A percentile compares a stretch with the other conserved stretches of the same genome.
These are phyloP conservation scores for Notocelia uddmanniana DNA, from an alignment of 2,888 invertebrate genomes.

Conservation along the genomic window DNA sequence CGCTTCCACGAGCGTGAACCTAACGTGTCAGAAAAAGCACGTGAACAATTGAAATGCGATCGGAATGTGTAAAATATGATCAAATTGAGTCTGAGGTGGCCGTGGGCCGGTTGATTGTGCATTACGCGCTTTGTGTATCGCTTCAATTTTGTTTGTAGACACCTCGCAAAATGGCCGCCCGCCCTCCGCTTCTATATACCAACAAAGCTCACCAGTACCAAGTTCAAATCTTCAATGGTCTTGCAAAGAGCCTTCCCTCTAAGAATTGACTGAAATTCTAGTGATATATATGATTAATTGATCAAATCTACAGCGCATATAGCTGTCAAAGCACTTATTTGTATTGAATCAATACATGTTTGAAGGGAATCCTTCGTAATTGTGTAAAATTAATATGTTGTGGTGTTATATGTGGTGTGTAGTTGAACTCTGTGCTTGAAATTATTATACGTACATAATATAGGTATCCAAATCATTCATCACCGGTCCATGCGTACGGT, in stretches of 20 bases:
- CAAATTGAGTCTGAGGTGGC: neutral
- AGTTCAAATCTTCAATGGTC: neutral
- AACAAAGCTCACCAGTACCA: neutral
- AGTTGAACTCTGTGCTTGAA: too few relatives aligned
- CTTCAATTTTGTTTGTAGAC: slow-evolving; percentile 8
- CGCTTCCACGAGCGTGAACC: neutral
- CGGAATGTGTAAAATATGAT: neutral
- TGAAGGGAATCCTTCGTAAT: too few relatives aligned
- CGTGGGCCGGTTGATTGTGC: neutral
- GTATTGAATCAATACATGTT: too few relatives aligned
- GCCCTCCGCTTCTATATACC: neutral
- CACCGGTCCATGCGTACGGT: neutral
- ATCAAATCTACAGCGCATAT: too few relatives aligned
- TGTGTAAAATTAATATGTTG: too few relatives aligned
- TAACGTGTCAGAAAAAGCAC: neutral
- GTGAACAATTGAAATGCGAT: neutral
- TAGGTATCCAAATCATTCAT: neutral
- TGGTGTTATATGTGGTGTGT: too few relatives aligned
- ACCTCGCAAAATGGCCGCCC: slow-evolving; percentile 27
- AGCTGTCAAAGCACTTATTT: too few relatives aligned
- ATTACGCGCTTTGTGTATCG: slow-evolving; percentile 17
- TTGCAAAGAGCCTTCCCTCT: too few relatives aligned
- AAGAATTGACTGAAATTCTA: too few relatives aligned
- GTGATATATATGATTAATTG: too few relatives aligned
- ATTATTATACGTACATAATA: too few relatives aligned